phyloP scores from a whole-genome alignment of 2,113 vertebrate genomes.

The Sinocyclocheilus anshuiensis region DNA sequence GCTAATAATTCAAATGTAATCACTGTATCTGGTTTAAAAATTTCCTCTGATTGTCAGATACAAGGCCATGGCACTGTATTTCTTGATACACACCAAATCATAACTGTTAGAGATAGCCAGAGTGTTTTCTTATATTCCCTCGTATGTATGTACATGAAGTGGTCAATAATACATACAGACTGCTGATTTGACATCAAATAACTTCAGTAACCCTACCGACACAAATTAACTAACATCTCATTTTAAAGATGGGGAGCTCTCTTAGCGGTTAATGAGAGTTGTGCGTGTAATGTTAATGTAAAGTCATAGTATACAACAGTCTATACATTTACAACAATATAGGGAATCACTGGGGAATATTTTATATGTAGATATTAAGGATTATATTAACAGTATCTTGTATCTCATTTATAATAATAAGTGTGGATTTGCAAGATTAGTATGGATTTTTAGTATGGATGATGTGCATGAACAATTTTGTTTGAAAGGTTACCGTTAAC shows the following conservation, averaged over 20 bases:
- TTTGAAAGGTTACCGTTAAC: slow-evolving; percentile 17
- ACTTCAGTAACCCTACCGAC: not conserved
- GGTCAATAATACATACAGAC: not conserved
- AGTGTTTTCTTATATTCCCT: not conserved
- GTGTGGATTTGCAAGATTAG: slow-evolving; percentile 37
- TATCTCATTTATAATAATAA: slow-evolving; percentile 44
- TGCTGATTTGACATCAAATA: slow-evolving; percentile 1
- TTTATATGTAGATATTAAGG: not conserved
- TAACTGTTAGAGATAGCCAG: not conserved
- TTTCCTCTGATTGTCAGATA: slow-evolving; percentile 23
- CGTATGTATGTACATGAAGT: not conserved
- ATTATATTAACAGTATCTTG: not conserved
- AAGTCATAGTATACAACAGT: slow-evolving; percentile 34
- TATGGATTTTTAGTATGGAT: slow-evolving; percentile 40
- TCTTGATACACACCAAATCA: not conserved
- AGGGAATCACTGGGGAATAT: slow-evolving; percentile 35
- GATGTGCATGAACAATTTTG: slow-evolving; percentile 27
- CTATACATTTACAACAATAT: slow-evolving; percentile 46
- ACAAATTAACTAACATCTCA: slow-evolving; percentile 18
- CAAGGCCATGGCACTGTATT: slow-evolving; percentile 22
- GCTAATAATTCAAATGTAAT: not conserved
- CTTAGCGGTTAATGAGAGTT: slow-evolving; percentile 5
- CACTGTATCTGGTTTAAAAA: not conserved
- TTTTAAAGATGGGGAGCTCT: slow-evolving; percentile 22
- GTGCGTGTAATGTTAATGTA: not conserved